Evolutionary conservation across 2,113 vertebrate genomes (phyloP).

Genomic region (Centropus unirufus): DNA sequence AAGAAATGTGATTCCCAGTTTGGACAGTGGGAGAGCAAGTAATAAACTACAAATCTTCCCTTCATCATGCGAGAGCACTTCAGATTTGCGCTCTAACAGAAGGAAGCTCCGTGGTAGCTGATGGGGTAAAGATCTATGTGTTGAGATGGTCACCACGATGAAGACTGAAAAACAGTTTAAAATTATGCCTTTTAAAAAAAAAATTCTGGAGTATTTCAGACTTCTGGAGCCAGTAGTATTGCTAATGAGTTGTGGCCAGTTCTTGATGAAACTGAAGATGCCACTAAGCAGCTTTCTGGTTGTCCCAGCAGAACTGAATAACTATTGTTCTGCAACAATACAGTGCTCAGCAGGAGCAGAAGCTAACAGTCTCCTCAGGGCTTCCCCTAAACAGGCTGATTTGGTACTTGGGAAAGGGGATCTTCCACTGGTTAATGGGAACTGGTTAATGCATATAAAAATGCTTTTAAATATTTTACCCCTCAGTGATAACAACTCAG

Average conservation of each 20-base stretch:
- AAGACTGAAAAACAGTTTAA: background rate
- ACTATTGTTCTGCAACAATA: conserved; percentile 59
- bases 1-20: conserved; percentile 18
- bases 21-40: conserved; percentile 6
- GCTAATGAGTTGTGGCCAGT: conserved; percentile 28
- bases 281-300: conserved; percentile 44
- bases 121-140: background rate
- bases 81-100: background rate
- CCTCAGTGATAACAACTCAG: background rate
- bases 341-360: conserved; percentile 5
- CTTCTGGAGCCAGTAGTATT: conserved; percentile 36
- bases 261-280: conserved; percentile 56
- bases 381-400: background rate
- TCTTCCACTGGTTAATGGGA: background rate
- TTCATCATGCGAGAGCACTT: background rate
- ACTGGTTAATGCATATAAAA: background rate
- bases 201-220: background rate
- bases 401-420: background rate
- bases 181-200: background rate
- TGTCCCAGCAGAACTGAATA: conserved; percentile 47
- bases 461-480: background rate
- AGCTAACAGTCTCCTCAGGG: background rate
- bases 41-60: background rate
- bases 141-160: background rate
- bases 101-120: background rate